These are phyloP conservation scores for Drosophila bocki DNA, from an alignment of 1,140 invertebrate species.

Conservation along the genomic window DNA sequence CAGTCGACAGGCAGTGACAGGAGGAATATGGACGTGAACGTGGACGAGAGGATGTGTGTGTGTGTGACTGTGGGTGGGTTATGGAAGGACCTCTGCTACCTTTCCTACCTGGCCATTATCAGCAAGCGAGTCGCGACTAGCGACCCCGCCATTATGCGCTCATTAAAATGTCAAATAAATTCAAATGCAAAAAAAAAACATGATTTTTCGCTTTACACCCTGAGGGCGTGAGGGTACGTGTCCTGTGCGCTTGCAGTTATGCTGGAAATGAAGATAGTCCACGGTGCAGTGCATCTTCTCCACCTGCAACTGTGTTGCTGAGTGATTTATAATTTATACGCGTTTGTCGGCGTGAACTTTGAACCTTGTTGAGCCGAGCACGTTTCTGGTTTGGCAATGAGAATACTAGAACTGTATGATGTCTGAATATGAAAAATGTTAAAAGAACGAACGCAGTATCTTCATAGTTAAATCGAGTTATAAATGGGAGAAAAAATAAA, in stretches of 20 bases:
- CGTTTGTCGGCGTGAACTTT: slow-evolving; percentile 56
- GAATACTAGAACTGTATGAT: slow-evolving; percentile 11
- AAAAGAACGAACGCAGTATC: neutral
- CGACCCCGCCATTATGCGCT: slow-evolving; percentile 70
- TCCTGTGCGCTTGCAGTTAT: slow-evolving; percentile 56
- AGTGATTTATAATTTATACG: slow-evolving; percentile 56
- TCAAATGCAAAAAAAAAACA: slow-evolving; percentile 75
- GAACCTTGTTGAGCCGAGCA: slow-evolving; percentile 60
- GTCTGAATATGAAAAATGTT: slow-evolving; percentile 6
- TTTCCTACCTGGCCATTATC: slow-evolving; percentile 49
- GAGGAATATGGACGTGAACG: neutral
- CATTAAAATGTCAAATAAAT: slow-evolving; percentile 84
- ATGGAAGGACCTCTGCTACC: slow-evolving; percentile 19
- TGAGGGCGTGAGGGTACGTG: slow-evolving; percentile 24
- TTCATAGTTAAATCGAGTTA: slow-evolving; percentile 3
- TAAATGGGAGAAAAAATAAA: neutral
- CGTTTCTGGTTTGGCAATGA: slow-evolving; percentile 11
- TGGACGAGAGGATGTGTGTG: neutral
- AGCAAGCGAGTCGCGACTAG: slow-evolving; percentile 41
- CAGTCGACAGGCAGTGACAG: slow-evolving; percentile 9
- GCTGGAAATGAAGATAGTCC: slow-evolving; percentile 35
- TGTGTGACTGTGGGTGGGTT: neutral
- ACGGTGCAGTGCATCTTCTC: slow-evolving; percentile 11
- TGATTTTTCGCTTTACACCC: slow-evolving; percentile 47
- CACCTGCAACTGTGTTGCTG: slow-evolving; percentile 13